Evolutionary conservation across 1,140 invertebrate genomes (phyloP).

Genomic region (Aphaenogaster ashmeadi): DNA sequence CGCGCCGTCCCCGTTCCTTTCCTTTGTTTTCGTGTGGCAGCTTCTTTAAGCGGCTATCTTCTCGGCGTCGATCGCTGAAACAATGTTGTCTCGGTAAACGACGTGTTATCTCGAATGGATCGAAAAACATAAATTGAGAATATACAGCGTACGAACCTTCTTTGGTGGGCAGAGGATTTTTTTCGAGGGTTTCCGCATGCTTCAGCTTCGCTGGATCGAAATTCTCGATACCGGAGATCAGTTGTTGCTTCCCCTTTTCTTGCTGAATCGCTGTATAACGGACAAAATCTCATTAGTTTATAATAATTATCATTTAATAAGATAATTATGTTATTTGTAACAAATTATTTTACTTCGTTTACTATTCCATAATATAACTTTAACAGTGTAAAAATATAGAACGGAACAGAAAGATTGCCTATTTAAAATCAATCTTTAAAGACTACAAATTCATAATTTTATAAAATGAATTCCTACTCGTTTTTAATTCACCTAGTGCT

Average conservation of each 20-base stretch:
- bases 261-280: slow-evolving; percentile 92
- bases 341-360: neutral
- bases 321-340: slow-evolving; percentile 12
- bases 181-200: slow-evolving; percentile 96
- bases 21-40: slow-evolving; percentile 53
- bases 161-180: slow-evolving; percentile 95
- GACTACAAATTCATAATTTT: neutral
- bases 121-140: neutral
- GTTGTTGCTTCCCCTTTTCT: slow-evolving; percentile 95
- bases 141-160: slow-evolving; percentile 78
- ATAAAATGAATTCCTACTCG: neutral
- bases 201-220: slow-evolving; percentile 95
- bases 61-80: slow-evolving; percentile 83
- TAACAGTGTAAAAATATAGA: neutral
- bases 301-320: neutral
- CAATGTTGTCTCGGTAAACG: neutral
- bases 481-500: neutral
- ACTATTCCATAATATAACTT: neutral
- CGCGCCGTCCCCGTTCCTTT: slow-evolving; percentile 67
- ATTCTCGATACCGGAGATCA: slow-evolving; percentile 95
- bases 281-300: slow-evolving; percentile 33
- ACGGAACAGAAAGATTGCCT: neutral
- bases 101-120: neutral
- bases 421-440: slow-evolving; percentile 7
- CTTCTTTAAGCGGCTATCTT: slow-evolving; percentile 77